phyloP scores from a whole-genome alignment of 2,113 vertebrate species.

The Elephas maximus region DNA sequence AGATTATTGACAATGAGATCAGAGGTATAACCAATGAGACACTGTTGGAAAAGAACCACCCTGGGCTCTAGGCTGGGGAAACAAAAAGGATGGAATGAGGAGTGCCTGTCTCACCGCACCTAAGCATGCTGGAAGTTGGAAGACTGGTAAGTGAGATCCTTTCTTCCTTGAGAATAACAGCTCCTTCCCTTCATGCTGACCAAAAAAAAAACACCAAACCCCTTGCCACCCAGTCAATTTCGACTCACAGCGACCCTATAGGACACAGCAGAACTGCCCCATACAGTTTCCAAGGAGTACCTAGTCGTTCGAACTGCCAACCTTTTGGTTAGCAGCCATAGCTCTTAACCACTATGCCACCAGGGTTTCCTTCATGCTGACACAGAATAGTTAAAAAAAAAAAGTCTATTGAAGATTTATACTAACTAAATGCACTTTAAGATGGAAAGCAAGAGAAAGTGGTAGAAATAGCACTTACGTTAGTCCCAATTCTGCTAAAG shows the following conservation, averaged over 20 bases:
- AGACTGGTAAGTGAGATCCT: slow-evolving; percentile 10
- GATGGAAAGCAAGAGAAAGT: background rate
- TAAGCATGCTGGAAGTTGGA: background rate
- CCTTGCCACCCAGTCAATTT: no score
- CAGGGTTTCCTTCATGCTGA: background rate
- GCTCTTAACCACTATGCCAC: no score
- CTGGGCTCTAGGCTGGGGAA: background rate
- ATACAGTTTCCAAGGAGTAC: no score
- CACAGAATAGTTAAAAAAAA: background rate
- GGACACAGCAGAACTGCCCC: no score
- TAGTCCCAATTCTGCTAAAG: background rate
- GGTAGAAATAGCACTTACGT: background rate
- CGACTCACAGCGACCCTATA: no score
- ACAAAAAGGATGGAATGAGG: background rate
- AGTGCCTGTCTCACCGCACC: background rate
- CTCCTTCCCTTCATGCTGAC: background rate
- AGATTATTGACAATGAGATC: background rate
- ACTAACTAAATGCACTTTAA: background rate
- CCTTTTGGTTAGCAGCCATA: no score
- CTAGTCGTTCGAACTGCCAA: no score
- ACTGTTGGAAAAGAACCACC: background rate
- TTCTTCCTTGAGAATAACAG: background rate
- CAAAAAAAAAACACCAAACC: no score
- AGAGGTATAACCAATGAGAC: background rate
- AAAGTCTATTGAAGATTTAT: background rate